Percentiles rank a stretch among this genome's conserved stretches.
These are phyloP conservation scores for Coenonympha arcania DNA, from an alignment of 2,888 invertebrate species.

Conservation along the genomic window DNA sequence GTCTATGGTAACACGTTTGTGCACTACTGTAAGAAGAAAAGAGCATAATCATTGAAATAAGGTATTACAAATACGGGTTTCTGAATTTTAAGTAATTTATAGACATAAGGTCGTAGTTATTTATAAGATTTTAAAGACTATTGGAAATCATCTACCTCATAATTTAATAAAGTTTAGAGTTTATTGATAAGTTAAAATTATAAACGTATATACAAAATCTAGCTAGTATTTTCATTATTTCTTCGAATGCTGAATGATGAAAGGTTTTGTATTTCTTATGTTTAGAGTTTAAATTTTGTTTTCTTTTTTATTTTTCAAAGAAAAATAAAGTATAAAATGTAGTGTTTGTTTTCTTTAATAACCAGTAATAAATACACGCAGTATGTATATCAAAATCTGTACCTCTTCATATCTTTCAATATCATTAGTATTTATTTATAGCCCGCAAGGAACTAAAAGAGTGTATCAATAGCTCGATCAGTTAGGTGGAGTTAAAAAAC, in stretches of 20 bases:
- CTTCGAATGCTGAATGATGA: slow-evolving; percentile 54
- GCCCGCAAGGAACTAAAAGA: too few relatives aligned
- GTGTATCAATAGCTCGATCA: too few relatives aligned
- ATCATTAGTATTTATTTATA: too few relatives aligned
- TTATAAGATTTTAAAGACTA: slow-evolving; percentile 65
- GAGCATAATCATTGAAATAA: slow-evolving; percentile 28
- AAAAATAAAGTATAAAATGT: slow-evolving; percentile 59
- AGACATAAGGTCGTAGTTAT: slow-evolving; percentile 43
- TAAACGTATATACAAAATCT: slow-evolving; percentile 63
- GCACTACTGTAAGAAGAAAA: neutral
- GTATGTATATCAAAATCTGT: too few relatives aligned
- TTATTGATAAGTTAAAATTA: slow-evolving; percentile 63
- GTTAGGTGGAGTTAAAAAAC: too few relatives aligned
- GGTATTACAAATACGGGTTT: slow-evolving; percentile 41
- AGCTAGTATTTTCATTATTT: slow-evolving; percentile 47
- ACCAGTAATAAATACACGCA: too few relatives aligned
- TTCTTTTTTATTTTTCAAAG: slow-evolving; percentile 67
- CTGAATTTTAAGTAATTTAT: slow-evolving; percentile 43
- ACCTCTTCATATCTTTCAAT: too few relatives aligned
- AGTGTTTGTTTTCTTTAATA: slow-evolving; percentile 36
- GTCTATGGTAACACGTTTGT: too few relatives aligned
- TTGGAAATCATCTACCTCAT: slow-evolving; percentile 73
- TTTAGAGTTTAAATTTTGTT: slow-evolving; percentile 70
- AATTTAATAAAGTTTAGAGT: slow-evolving; percentile 66
- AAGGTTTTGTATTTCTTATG: slow-evolving; percentile 55